phyloP scores from a whole-genome alignment of 2,797 vertebrate species.

The Cyclura pinguis region DNA sequence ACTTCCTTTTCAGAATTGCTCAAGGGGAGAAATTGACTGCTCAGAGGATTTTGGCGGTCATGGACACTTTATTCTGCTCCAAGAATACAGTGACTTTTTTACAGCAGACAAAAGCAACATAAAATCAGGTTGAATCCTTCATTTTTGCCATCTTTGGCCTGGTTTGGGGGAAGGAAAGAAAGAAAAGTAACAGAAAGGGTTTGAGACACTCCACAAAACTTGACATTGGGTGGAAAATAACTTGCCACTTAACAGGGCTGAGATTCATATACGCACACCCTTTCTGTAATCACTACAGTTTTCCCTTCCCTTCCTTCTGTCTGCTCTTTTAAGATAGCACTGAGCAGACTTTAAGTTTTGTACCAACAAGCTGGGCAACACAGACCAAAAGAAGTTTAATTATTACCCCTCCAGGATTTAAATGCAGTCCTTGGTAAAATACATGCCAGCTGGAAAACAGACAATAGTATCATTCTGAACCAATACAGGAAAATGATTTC shows the following conservation, averaged over 20 bases:
- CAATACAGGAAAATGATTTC: conserved; percentile 35
- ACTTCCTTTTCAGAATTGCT: too few relatives aligned
- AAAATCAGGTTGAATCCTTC: neutral
- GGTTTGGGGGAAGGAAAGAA: neutral
- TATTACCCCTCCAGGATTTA: neutral
- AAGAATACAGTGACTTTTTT: neutral
- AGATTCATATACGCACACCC: neutral
- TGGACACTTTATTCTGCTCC: neutral
- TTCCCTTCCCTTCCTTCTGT: neutral
- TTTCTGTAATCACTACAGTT: neutral
- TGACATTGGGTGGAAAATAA: neutral
- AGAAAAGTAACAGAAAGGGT: neutral
- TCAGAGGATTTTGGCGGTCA: neutral
- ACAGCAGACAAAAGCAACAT: too few relatives aligned
- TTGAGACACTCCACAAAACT: neutral
- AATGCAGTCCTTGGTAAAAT: conserved; percentile 45
- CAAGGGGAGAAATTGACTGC: neutral
- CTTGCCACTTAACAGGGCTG: too few relatives aligned
- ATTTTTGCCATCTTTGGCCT: neutral
- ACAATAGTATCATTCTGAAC: neutral
- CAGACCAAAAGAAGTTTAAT: neutral
- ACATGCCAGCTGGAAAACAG: conserved; percentile 19
- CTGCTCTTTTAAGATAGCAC: neutral
- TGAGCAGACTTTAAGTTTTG: neutral
- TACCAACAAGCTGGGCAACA: neutral